Evolutionary conservation across 2,113 vertebrate species (phyloP).

Genomic region (Anoplopoma fimbria): DNA sequence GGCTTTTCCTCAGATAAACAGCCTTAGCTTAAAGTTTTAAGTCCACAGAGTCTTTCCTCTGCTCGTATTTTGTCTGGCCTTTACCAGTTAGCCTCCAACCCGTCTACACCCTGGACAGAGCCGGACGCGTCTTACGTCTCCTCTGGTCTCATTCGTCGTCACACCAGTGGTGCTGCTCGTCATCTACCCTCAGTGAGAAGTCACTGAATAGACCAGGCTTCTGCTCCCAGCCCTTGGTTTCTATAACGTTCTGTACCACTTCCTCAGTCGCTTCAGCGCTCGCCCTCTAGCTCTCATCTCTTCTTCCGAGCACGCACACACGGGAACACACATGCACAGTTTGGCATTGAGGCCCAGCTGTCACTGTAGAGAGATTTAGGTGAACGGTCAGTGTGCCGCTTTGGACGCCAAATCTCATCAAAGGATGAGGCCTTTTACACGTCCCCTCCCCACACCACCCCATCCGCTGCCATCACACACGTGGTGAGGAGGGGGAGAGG

Average conservation of each 20-base stretch:
- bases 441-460: background rate
- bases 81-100: conserved; percentile 3
- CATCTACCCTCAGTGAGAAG: no score
- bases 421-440: conserved; percentile 62
- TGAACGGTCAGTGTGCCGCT: conserved; percentile 71
- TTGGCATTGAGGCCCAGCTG: conserved; percentile 50
- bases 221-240: conserved; percentile 3
- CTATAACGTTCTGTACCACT: conserved; percentile 34
- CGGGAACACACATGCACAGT: background rate
- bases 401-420: conserved; percentile 77
- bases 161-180: background rate
- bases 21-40: conserved; percentile 17
- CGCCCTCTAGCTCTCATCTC: background rate
- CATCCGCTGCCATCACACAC: background rate
- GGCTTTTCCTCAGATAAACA: conserved; percentile 39
- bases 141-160: background rate
- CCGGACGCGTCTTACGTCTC: conserved; percentile 1
- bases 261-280: conserved; percentile 23
- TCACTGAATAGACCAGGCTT: background rate
- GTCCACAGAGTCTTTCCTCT: conserved; percentile 7
- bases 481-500: no score
- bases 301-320: conserved; percentile 1
- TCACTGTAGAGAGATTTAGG: conserved; percentile 62
- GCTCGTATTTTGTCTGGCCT: conserved; percentile 21
- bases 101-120: background rate